phyloP scores from a whole-genome alignment of 2,113 vertebrate genomes.

The Oreocharis arfaki region DNA sequence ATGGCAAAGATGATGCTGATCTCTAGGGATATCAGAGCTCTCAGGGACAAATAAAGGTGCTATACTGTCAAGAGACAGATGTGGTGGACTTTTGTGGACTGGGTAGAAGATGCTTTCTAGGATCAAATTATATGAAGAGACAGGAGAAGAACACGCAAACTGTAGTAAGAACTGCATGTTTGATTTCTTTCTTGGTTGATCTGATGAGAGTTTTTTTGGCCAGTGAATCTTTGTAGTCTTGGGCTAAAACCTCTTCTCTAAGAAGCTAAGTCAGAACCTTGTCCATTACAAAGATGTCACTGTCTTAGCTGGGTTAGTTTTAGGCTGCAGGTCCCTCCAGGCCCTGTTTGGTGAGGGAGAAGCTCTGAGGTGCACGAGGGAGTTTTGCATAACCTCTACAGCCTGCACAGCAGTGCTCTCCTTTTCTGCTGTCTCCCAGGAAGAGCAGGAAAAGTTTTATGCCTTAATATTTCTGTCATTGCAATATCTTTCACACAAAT shows the following conservation, averaged over 20 bases:
- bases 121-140: not conserved
- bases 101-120: not conserved
- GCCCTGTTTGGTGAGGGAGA: not conserved
- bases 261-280: not conserved
- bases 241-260: not conserved
- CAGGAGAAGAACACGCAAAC: not conserved
- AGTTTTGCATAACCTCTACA: not conserved
- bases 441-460: not conserved
- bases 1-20: not conserved
- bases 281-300: not conserved
- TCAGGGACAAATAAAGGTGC: conserved; percentile 59
- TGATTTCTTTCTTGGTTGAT: not conserved
- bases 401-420: not conserved
- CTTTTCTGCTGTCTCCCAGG: not conserved
- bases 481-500: not conserved
- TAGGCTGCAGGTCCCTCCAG: not conserved
- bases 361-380: not conserved
- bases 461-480: not conserved
- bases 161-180: not conserved
- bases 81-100: not conserved
- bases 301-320: not conserved
- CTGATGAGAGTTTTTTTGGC: not conserved
- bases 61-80: not conserved
- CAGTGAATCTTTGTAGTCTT: not conserved
- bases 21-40: conserved; percentile 32